phyloP scores from a whole-genome alignment of 1,140 invertebrate genomes.

The Diorhabda carinulata region DNA sequence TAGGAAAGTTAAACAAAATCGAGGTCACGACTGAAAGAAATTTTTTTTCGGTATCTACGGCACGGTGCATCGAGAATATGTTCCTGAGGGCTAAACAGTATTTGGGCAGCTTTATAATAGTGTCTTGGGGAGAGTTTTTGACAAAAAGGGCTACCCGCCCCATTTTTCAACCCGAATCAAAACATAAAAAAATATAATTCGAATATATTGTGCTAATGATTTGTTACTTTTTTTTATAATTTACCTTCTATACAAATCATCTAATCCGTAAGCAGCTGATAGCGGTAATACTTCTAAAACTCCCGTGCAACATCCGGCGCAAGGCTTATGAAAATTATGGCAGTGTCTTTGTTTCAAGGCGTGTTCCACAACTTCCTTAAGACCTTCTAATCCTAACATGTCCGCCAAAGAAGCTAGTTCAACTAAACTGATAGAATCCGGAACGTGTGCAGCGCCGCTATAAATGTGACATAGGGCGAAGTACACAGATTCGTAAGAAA shows the following conservation, averaged over 20 bases:
- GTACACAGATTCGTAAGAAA: conserved; percentile 76
- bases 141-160: no score
- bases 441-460: conserved; percentile 79
- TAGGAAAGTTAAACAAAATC: no score
- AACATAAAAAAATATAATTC: no score
- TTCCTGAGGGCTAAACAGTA: no score
- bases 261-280: conserved; percentile 77
- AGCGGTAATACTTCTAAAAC: conserved; percentile 80
- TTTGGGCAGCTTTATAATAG: no score
- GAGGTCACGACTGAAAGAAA: no score
- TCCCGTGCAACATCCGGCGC: conserved; percentile 44
- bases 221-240: not conserved
- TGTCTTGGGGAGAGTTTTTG: no score
- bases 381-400: conserved; percentile 80
- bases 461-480: conserved; percentile 91
- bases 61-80: no score
- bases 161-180: no score
- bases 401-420: conserved; percentile 83
- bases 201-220: no score
- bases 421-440: conserved; percentile 77
- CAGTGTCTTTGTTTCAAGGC: conserved; percentile 85
- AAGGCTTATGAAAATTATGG: conserved; percentile 83
- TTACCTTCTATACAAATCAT: conserved; percentile 68
- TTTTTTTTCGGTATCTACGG: no score
- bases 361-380: conserved; percentile 85